Conservation (phyloP, 2,113 vertebrate genomes). For the Paradoxurus hermaphroditus region DNA sequence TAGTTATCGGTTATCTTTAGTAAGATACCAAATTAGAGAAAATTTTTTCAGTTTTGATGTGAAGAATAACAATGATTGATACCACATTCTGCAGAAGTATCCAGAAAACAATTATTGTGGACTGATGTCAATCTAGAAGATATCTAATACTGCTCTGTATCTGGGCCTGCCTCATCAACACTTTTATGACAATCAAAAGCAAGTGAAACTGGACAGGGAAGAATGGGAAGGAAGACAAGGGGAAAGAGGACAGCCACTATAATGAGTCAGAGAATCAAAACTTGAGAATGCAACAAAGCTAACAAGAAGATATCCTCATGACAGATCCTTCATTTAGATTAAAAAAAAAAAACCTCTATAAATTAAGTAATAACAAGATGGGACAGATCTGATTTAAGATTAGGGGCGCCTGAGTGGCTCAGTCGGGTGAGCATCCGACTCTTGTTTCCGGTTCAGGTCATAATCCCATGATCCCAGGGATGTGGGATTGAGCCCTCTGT, state of each 20-base stretch:
- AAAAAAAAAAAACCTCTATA: neutral
- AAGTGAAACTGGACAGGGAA: neutral
- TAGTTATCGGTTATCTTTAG: neutral
- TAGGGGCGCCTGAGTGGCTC: neutral
- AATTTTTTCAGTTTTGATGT: neutral
- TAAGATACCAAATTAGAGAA: neutral
- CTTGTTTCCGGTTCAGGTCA: no score
- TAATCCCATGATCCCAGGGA: no score
- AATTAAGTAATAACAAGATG: constrained; percentile 15
- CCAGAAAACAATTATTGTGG: neutral
- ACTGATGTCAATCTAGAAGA: neutral
- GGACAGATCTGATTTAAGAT: neutral
- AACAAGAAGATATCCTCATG: neutral
- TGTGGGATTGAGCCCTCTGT: no score
- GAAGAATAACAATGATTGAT: neutral
- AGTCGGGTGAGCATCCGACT: no score
- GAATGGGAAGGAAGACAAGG: neutral
- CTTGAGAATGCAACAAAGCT: neutral
- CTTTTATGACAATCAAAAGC: neutral
- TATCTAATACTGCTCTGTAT: neutral
- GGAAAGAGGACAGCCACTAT: neutral
- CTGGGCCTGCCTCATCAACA: neutral
- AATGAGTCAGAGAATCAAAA: neutral
- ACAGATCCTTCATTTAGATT: neutral
- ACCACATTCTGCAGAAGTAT: neutral